Evolutionary conservation across 1,140 invertebrate species (phyloP), one percentile per base, ranked within the genome.

Genomic region (Cryptotermes secundus): DNA sequence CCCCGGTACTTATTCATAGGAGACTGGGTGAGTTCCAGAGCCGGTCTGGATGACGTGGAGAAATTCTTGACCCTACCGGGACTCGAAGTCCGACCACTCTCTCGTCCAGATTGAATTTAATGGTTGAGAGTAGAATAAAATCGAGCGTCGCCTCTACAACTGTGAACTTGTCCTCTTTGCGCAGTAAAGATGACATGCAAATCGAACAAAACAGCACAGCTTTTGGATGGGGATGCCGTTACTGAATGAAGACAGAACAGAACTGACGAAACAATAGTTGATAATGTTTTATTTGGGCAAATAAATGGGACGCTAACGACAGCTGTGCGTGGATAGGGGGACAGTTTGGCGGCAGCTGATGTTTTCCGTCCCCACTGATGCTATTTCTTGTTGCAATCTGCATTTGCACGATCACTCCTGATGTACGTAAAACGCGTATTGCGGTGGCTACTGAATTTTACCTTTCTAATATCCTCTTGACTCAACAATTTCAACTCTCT

Each of bases 351-450:
- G 82, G 34, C 35, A 59, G 35, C 31, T 16, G 26, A 59, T 49
- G 34, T 14, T 31, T 31, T 83, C 65, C 38, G 24, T 26, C 45
- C 45, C 38, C 34, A 49, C 65, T 59, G 14, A 34, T 34, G 45
- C 31, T 34, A 45, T 14, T n/a, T 19, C 14, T 35, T 89, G 88
- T 80, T 72, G 14, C 59, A 72, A 72, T 72, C 31, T 49, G 45
- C 45, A 49, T 49, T 49, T 19, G 22, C 22, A 22, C 19, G 16
- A 49, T 19, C 45, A 49, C 45, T 72, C 59, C 3, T 10, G 59
- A 4, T 72, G 4, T n/a, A 72, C n/a, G n/a, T 49, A 19, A 49
- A 22, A 72, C n/a, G 31, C 26, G n/a, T 72, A 7, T 72, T 22
- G 7, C 53, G 7, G 6, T n/a, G 24, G 53, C 12, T 14, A 59